Conservation (phyloP, 2,888 invertebrate species). For the Melinaea marsaeus region DNA sequence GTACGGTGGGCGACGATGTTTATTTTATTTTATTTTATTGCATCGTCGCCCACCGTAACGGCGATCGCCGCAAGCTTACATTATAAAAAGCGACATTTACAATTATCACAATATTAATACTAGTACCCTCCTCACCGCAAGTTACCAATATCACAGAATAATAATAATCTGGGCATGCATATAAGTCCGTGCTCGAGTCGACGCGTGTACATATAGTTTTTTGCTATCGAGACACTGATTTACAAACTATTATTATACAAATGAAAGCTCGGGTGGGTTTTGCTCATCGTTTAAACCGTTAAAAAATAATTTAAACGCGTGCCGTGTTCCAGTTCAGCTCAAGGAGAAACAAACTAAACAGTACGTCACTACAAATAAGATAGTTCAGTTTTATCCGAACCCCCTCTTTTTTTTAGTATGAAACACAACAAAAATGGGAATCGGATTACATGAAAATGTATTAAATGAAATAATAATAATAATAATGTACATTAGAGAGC, state of each 20-base stretch:
- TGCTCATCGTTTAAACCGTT: constrained; percentile 10
- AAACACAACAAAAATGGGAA: constrained; percentile 10
- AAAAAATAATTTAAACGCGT: constrained; percentile 26
- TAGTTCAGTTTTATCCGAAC: constrained; percentile 14
- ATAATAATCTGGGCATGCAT: constrained; percentile 64
- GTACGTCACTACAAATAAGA: constrained; percentile 22
- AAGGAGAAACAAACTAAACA: constrained; percentile 21
- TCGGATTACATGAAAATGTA: constrained; percentile 23
- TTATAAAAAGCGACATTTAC: constrained; percentile 47
- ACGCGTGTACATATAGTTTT: constrained; percentile 29
- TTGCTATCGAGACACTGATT: constrained; percentile 39
- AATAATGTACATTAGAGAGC: constrained; percentile 27
- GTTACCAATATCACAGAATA: constrained; percentile 34
- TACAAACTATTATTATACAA: constrained; percentile 36
- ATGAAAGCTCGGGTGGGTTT: constrained; percentile 38
- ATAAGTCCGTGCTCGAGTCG: constrained; percentile 40
- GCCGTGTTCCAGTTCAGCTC: constrained; percentile 37
- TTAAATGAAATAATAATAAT: constrained; percentile 8
- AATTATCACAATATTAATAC: constrained; percentile 37
- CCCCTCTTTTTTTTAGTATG: constrained; percentile 6
- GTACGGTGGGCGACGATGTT: constrained; percentile 24
- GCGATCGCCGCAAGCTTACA: constrained; percentile 40
- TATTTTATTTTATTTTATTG: not conserved
- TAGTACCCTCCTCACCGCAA: constrained; percentile 36
- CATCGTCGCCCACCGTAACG: constrained; percentile 31